Conservation (phyloP, 1,140 invertebrate genomes). For the Anadara kagoshimensis region DNA sequence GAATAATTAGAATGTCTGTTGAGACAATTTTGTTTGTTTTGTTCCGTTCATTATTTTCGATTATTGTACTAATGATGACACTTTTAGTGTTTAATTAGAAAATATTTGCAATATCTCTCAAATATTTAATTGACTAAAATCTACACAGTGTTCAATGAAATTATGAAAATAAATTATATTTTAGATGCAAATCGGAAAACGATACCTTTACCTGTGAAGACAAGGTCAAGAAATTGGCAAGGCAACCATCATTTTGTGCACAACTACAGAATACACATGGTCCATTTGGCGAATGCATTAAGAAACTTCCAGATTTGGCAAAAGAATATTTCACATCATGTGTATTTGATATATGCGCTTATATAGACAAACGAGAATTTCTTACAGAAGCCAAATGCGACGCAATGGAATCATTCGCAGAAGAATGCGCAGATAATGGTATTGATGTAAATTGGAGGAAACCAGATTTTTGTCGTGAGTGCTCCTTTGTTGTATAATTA, state of each 20-base stretch:
- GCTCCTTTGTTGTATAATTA: no score
- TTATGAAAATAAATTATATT: no score
- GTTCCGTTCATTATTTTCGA: no score
- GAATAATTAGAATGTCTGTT: no score
- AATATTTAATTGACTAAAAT: no score
- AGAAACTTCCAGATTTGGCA: constrained; percentile 15
- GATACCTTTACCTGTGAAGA: constrained; percentile 14
- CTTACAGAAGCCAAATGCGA: constrained; percentile 31
- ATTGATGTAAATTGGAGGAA: constrained; percentile 42
- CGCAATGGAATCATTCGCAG: constrained; percentile 42
- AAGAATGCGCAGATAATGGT: constrained; percentile 46
- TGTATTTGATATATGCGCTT: constrained; percentile 42
- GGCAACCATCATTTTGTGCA: constrained; percentile 31
- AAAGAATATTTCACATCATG: constrained; percentile 40
- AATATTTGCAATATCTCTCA: no score
- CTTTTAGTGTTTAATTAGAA: no score
- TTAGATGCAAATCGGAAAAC: constrained; percentile 5
- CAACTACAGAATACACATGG: constrained; percentile 30
- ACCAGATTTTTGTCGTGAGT: constrained; percentile 45
- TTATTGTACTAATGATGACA: no score
- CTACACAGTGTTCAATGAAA: no score
- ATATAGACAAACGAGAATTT: constrained; percentile 10
- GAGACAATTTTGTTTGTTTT: no score
- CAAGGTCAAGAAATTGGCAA: constrained; percentile 11
- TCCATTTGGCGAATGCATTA: constrained; percentile 43